Evolutionary conservation across 2,113 vertebrate genomes (phyloP).

Genomic region (Xiphophorus couchianus): DNA sequence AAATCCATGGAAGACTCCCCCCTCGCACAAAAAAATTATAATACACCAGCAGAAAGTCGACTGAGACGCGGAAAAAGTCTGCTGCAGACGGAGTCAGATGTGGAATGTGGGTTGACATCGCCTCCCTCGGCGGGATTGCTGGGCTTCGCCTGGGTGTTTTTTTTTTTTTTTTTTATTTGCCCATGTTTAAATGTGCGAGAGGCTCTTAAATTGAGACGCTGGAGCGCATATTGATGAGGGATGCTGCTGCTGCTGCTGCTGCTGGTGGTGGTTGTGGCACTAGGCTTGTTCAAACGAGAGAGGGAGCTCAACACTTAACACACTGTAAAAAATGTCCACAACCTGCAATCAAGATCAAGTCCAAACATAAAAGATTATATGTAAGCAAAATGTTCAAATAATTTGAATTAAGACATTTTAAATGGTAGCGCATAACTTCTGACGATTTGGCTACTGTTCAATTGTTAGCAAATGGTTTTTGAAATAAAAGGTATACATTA

Average conservation of each 20-base stretch:
- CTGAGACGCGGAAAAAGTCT: conserved; percentile 40
- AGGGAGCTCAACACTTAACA: conserved; percentile 43
- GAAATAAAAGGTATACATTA: too few relatives aligned
- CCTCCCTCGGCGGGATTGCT: conserved; percentile 5
- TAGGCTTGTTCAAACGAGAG: conserved; percentile 55
- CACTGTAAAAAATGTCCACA: conserved; percentile 64
- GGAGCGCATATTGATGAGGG: conserved; percentile 71
- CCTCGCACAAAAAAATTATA: not conserved
- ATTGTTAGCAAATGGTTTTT: too few relatives aligned
- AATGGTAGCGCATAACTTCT: too few relatives aligned
- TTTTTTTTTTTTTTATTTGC: not conserved
- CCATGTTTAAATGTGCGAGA: conserved; percentile 40
- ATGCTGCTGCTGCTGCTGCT: conserved; percentile 42
- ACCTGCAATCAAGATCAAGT: not conserved
- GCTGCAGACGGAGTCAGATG: conserved; percentile 46
- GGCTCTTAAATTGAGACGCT: conserved; percentile 39
- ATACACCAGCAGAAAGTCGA: conserved; percentile 43
- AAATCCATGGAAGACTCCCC: conserved; percentile 60
- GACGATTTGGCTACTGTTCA: too few relatives aligned
- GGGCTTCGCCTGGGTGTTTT: not conserved
- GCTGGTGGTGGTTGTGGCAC: conserved; percentile 56
- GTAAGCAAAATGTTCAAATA: not conserved
- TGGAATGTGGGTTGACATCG: conserved; percentile 52
- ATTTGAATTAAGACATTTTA: not conserved
- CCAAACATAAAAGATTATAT: not conserved